A percentile compares a stretch with the other conserved stretches of the same genome.
phyloP scores from a whole-genome alignment of 2,888 invertebrate genomes.

The Dryococelus australis region DNA sequence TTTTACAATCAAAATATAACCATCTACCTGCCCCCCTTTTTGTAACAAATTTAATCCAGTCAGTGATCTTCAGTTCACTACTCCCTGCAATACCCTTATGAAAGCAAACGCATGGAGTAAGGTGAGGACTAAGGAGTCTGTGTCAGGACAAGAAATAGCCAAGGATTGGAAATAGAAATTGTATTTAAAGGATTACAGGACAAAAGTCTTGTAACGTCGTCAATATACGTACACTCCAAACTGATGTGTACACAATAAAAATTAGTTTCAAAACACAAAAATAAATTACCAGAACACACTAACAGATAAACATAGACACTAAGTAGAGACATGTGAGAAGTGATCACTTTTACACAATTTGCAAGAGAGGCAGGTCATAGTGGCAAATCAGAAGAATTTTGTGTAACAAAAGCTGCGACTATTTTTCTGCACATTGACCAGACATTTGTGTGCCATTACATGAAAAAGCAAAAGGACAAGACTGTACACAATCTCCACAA shows the following conservation, averaged over 20 bases:
- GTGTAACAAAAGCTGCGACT: background rate
- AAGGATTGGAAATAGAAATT: background rate
- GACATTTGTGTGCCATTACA: constrained; percentile 3
- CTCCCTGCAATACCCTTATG: background rate
- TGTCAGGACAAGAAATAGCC: background rate
- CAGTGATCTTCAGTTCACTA: background rate
- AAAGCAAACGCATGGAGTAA: background rate
- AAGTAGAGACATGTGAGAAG: background rate
- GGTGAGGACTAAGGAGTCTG: background rate
- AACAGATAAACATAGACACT: constrained; percentile 16
- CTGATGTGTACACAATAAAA: background rate
- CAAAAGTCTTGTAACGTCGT: background rate
- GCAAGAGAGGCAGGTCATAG: constrained; percentile 9
- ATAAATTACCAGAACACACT: background rate
- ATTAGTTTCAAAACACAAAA: background rate
- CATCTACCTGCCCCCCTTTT: background rate
- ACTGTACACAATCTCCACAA: constrained; percentile 3
- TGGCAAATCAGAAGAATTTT: background rate
- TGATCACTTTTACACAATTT: background rate
- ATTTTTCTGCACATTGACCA: background rate
- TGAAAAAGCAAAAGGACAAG: background rate
- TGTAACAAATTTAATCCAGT: background rate
- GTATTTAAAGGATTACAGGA: background rate
- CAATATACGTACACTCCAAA: background rate
- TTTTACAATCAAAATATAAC: background rate